Percentiles rank a stretch among this genome's conserved stretches.
phyloP scores from a whole-genome alignment of 2,113 vertebrate species.

The Poicephalus gulielmi region DNA sequence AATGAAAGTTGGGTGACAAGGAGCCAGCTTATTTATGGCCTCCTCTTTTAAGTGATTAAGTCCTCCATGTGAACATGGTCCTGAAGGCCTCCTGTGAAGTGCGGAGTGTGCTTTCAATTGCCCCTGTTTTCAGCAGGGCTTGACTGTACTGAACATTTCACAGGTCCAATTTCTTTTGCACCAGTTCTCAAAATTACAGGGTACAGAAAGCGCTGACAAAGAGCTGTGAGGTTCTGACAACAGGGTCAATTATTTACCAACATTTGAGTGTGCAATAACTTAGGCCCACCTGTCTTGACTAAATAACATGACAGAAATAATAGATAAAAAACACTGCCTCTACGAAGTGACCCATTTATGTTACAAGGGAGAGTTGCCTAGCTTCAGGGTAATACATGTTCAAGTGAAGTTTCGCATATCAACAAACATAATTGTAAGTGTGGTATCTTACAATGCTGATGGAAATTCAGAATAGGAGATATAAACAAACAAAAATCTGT shows the following conservation, averaged over 20 bases:
- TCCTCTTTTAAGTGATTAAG: not conserved
- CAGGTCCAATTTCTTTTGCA: not conserved
- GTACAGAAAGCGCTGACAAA: rapidly evolving
- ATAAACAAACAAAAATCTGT: not conserved
- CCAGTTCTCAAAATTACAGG: not conserved
- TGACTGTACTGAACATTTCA: not conserved
- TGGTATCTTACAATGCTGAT: not conserved
- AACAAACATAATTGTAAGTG: not conserved
- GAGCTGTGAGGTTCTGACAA: not conserved
- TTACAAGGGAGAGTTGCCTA: not conserved
- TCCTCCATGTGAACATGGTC: rapidly evolving
- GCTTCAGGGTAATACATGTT: not conserved
- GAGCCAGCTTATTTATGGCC: not conserved
- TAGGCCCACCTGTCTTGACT: not conserved
- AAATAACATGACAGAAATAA: not conserved
- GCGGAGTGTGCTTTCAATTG: not conserved
- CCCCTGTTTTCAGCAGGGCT: not conserved
- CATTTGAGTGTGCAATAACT: not conserved
- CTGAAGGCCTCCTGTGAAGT: not conserved
- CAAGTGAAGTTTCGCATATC: not conserved
- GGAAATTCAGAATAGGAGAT: not conserved
- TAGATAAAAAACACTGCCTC: not conserved
- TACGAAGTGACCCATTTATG: not conserved
- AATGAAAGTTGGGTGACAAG: not conserved
- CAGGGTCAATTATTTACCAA: not conserved